These are phyloP conservation scores for Leptobrachium leishanense DNA, from an alignment of 2,113 vertebrate genomes.

Conservation along the genomic window DNA sequence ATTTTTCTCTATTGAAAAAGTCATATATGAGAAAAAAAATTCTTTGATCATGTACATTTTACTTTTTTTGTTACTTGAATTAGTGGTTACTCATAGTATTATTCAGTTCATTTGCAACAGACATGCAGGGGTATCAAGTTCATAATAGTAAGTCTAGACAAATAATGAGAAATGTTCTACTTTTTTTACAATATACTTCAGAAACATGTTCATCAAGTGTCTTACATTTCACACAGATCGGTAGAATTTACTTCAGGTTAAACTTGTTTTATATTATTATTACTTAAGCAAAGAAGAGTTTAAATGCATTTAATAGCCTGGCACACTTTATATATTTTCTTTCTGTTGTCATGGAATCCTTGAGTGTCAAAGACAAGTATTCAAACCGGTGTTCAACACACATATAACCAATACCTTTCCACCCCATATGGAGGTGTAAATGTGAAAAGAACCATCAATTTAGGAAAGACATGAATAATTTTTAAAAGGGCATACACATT, in stretches of 20 bases:
- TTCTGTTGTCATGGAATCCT: too few species aligned
- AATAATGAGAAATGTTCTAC: slow-evolving; percentile 36
- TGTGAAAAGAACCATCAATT: too few species aligned
- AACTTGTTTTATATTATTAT: slow-evolving; percentile 10
- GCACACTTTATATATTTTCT: too few species aligned
- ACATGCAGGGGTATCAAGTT: neutral
- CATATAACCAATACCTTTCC: too few species aligned
- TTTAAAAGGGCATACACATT: too few species aligned
- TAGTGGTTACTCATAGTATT: neutral
- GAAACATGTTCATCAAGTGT: slow-evolving; percentile 36
- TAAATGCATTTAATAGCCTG: too few species aligned
- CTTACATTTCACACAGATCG: slow-evolving; percentile 32
- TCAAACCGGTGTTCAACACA: too few species aligned
- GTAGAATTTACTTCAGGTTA: slow-evolving; percentile 27
- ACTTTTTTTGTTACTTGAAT: slow-evolving; percentile 5
- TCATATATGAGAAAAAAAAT: neutral
- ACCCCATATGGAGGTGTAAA: too few species aligned
- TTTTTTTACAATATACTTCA: slow-evolving; percentile 16
- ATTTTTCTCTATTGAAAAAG: too few species aligned
- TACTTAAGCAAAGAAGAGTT: neutral
- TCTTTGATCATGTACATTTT: neutral
- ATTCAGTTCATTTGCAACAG: neutral
- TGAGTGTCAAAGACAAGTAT: too few species aligned
- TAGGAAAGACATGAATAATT: too few species aligned
- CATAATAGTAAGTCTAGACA: slow-evolving; percentile 23